Conservation (phyloP, 1,140 invertebrate genomes). For the Protaetia brevitarsis region DNA sequence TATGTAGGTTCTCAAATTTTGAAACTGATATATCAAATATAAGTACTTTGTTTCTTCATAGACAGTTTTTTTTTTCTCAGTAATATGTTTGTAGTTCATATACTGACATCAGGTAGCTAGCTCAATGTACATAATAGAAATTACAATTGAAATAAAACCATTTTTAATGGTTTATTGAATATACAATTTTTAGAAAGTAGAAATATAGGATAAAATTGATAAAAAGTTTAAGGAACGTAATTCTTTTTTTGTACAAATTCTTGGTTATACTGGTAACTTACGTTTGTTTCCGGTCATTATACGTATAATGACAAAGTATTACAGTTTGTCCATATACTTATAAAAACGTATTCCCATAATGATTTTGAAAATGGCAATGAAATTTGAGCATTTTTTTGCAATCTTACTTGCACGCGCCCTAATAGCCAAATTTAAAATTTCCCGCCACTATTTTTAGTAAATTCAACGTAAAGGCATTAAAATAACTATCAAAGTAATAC, state of each 20-base stretch:
- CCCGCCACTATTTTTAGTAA: too few relatives aligned
- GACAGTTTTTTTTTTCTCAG: constrained; percentile 9
- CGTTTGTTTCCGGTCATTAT: constrained; percentile 19
- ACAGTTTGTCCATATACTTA: neutral
- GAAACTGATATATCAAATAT: constrained; percentile 22
- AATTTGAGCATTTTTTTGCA: neutral
- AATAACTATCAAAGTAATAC: too few relatives aligned
- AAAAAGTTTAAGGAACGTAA: constrained; percentile 25
- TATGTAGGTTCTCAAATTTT: constrained; percentile 8
- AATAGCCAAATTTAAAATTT: too few relatives aligned
- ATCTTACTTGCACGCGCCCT: neutral
- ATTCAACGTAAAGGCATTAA: too few relatives aligned
- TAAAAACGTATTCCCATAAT: neutral
- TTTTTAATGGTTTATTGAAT: constrained; percentile 4
- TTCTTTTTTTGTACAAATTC: constrained; percentile 22
- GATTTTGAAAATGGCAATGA: neutral
- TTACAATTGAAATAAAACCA: neutral
- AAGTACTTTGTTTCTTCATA: constrained; percentile 22
- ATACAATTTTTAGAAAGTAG: constrained; percentile 16
- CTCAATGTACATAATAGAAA: constrained; percentile 19
- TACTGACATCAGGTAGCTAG: constrained; percentile 24
- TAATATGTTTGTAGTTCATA: constrained; percentile 15
- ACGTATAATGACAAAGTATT: neutral
- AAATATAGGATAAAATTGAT: constrained; percentile 16
- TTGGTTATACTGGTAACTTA: constrained; percentile 25